Percentiles rank a stretch among this genome's conserved stretches.
Evolutionary conservation across 2,888 invertebrate species (phyloP).

Genomic region (Eupeodes latifasciatus): DNA sequence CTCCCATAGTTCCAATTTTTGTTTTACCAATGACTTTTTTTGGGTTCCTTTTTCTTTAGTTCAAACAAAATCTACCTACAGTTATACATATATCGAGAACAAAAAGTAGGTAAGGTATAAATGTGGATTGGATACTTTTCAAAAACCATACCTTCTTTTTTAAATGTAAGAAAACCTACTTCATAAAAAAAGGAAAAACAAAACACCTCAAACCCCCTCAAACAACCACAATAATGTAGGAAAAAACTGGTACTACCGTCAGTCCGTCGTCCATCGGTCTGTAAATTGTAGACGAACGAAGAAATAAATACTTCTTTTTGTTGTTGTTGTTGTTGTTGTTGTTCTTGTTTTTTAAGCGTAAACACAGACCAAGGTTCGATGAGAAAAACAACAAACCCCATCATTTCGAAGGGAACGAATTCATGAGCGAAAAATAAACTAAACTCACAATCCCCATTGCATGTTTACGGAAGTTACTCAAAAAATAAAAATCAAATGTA

Average conservation of each 20-base stretch:
- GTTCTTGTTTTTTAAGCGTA: conserved; percentile 9
- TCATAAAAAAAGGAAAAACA: neutral
- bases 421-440: conserved; percentile 22
- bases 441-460: conserved; percentile 54
- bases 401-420: conserved; percentile 18
- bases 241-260: neutral
- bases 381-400: conserved; percentile 24
- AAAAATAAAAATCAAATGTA: neutral
- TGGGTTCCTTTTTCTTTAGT: neutral
- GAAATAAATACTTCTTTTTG: conserved; percentile 35
- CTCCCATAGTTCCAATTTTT: conserved; percentile 11
- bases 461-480: conserved; percentile 63
- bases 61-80: neutral
- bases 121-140: neutral
- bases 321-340: no score
- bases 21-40: neutral
- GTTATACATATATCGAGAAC: neutral
- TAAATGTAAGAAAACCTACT: neutral
- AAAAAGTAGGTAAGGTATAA: neutral
- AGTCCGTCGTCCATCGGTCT: neutral
- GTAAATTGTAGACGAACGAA: conserved; percentile 1
- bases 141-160: neutral
- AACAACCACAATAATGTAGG: neutral
- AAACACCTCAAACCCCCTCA: neutral
- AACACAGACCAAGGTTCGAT: conserved; percentile 55